phyloP scores from a whole-genome alignment of 2,888 invertebrate genomes.

The Perdita meconis region DNA sequence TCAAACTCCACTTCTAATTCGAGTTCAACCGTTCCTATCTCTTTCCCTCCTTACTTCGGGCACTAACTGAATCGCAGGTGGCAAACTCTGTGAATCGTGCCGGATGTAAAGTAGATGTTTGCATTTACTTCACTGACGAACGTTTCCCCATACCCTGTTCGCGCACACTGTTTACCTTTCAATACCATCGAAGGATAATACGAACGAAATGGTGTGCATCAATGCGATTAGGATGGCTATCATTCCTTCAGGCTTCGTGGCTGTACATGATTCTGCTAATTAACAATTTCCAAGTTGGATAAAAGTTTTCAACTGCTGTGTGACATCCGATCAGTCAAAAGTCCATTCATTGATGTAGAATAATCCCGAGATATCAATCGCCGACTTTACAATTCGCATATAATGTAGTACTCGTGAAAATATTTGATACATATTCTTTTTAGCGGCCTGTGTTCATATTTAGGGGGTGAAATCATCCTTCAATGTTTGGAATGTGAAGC shows the following conservation, averaged over 20 bases:
- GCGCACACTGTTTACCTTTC: not conserved
- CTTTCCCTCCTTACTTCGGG: constrained; percentile 39
- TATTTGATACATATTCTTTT: too few relatives aligned
- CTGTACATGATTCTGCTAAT: not conserved
- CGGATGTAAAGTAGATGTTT: constrained; percentile 59
- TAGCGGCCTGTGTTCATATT: too few relatives aligned
- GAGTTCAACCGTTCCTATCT: constrained; percentile 55
- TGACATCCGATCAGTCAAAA: not conserved
- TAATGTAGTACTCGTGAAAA: too few relatives aligned
- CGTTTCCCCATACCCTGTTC: not conserved
- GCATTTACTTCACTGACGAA: constrained; percentile 44
- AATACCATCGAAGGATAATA: not conserved
- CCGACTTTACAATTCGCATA: too few relatives aligned
- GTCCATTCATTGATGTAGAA: not conserved
- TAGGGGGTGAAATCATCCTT: too few relatives aligned
- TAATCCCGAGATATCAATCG: too few relatives aligned
- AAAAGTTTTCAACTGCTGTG: not conserved
- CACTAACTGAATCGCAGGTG: constrained; percentile 66
- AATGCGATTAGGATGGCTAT: not conserved
- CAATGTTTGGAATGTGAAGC: too few relatives aligned
- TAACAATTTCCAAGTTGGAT: not conserved
- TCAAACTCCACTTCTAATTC: constrained; percentile 66
- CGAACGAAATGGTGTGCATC: not conserved
- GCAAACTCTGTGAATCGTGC: constrained; percentile 64
- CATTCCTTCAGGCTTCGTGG: not conserved